phyloP scores from a whole-genome alignment of 1,140 invertebrate genomes.

The Thereuonema tuberculata region DNA sequence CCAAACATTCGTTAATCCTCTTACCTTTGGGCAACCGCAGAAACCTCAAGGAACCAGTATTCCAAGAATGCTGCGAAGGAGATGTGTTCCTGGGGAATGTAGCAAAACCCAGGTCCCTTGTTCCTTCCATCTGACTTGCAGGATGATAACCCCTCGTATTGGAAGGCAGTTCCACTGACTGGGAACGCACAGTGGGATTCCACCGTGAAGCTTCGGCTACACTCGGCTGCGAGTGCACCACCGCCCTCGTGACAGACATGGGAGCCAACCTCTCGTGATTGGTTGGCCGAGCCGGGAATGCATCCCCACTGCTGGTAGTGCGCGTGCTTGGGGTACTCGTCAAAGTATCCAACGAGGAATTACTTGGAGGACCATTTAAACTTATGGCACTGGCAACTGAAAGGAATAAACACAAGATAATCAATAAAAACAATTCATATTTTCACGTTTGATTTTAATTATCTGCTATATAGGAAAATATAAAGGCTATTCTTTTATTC shows the following conservation, averaged over 20 bases:
- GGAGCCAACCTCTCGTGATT: slow-evolving; percentile 12
- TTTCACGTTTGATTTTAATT: slow-evolving; percentile 3
- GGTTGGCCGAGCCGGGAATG: slow-evolving; percentile 9
- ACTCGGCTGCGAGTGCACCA: background rate
- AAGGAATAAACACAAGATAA: background rate
- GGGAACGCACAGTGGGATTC: background rate
- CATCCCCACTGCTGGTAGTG: background rate
- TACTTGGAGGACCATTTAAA: background rate
- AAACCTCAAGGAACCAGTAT: slow-evolving; percentile 8
- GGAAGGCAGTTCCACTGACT: background rate
- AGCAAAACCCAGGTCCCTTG: background rate
- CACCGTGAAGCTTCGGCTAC: background rate
- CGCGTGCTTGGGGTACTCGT: slow-evolving; percentile 1
- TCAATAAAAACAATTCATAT: background rate
- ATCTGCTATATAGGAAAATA: slow-evolving; percentile 1
- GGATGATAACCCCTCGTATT: slow-evolving; percentile 4
- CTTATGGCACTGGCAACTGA: background rate
- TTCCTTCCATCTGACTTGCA: slow-evolving; percentile 7
- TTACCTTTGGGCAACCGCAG: slow-evolving; percentile 15
- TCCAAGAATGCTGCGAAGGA: slow-evolving; percentile 12
- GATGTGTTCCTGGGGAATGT: slow-evolving; percentile 10
- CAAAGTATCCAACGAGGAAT: background rate
- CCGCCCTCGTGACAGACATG: background rate
- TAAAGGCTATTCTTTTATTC: no score
- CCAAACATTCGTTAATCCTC: no score